Evolutionary conservation across 2,888 invertebrate species (phyloP), one percentile per base, ranked within the genome.

Genomic region (Thysanoteuthis rhombus): DNA sequence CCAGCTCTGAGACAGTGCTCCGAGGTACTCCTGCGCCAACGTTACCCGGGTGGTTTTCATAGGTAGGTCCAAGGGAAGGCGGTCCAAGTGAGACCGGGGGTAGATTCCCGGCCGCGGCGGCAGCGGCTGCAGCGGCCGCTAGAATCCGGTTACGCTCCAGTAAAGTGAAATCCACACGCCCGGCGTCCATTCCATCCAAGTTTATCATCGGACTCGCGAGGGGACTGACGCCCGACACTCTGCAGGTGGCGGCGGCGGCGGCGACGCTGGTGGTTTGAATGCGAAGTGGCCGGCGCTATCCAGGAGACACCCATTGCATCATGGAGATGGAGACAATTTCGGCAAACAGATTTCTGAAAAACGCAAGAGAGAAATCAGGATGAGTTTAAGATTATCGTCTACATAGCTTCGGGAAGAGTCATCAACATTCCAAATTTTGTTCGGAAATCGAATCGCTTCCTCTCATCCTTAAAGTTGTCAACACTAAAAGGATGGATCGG

Each of bases 181-280:
- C 91, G 42, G 91, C 45, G 91, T 92, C 91, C 91, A 92, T 92
- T n/a, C 91, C 91, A 92, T 92, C 91, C 42, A 92, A 92, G 91
- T 92, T 92, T 40, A 92, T 92, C 91, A 92, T 92, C 91, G 40
- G 91, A 92, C 91, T 45, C 42, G 91, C 45, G 32, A 42, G 16
- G 40, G 39, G 91, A 92, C 91, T 42, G 39, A 42, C 40, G 39
- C 40, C 42, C 38, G 39, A 90, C 40, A 40, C 39, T 16, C 39
- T 39, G 90, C n/a, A 28, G 90, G 90, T 40, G 90, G 28, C 42
- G 90, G 25, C 90, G 90, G 38, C 90, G 90, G 38, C 90, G 90
- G 32, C 90, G 90, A 42, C 90, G 39, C 40, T 42, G 42, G 90
- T 42, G 39, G 42, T 90, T 90, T 32, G 32, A 42, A 25, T 42